Evolutionary conservation across 1,140 invertebrate species (phyloP).

Genomic region (Panagrolaimus sp.): DNA sequence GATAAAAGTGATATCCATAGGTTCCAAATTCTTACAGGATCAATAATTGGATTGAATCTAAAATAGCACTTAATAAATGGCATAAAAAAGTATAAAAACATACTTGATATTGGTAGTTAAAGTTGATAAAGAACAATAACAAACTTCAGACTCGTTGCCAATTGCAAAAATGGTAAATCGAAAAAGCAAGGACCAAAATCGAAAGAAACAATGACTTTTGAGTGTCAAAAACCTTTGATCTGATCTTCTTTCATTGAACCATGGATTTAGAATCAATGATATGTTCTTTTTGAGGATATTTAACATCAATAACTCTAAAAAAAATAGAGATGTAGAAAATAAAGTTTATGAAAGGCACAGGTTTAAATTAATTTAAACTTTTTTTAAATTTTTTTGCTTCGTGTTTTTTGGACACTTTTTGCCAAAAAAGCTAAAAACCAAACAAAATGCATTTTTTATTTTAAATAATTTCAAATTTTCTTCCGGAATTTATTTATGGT

Average conservation of each 20-base stretch:
- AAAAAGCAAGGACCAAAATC: neutral
- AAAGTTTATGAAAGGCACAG: too few species aligned
- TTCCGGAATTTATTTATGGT: too few species aligned
- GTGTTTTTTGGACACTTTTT: too few species aligned
- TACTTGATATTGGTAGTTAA: neutral
- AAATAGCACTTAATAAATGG: neutral
- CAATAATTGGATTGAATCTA: neutral
- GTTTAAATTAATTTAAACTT: too few species aligned
- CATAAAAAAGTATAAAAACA: neutral
- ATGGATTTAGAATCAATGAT: neutral
- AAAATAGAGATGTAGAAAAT: too few species aligned
- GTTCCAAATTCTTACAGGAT: neutral
- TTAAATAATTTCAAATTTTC: too few species aligned
- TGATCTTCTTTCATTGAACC: neutral
- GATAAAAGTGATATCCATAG: neutral
- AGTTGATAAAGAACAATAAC: neutral
- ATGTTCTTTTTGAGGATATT: neutral
- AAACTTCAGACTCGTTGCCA: constrained; percentile 2
- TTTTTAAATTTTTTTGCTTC: too few species aligned
- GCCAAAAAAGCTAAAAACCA: too few species aligned
- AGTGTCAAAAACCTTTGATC: too few species aligned
- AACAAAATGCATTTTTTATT: too few species aligned
- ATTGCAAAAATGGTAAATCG: neutral
- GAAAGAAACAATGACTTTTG: neutral
- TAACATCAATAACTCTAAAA: neutral